phyloP scores from a whole-genome alignment of 2,888 invertebrate species.

The Cordilura impudica region DNA sequence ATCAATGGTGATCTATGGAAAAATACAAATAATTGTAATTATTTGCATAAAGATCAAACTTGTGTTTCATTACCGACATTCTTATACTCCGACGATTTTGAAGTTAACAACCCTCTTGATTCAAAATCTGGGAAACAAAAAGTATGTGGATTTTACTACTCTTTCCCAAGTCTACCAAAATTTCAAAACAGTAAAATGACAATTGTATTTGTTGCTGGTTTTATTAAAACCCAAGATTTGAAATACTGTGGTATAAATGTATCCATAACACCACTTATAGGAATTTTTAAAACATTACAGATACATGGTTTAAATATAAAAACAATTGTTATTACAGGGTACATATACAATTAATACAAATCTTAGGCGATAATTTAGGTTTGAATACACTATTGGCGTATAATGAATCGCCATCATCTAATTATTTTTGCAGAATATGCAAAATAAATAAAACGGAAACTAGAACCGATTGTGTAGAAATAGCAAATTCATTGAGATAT shows the following conservation, averaged over 20 bases:
- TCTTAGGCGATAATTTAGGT: too few species aligned
- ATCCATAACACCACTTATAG: constrained; percentile 1
- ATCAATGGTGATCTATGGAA: constrained; percentile 31
- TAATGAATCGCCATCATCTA: too few species aligned
- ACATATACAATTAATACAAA: constrained; percentile 28
- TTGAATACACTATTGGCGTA: too few species aligned
- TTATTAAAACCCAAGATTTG: constrained; percentile 16
- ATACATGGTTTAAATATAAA: constrained; percentile 19
- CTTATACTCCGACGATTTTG: neutral
- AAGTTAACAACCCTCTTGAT: constrained; percentile 15
- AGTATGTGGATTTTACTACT: constrained; percentile 24
- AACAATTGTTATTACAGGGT: constrained; percentile 12
- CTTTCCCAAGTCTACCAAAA: constrained; percentile 29
- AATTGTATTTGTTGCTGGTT: constrained; percentile 26
- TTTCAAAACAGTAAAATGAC: constrained; percentile 26
- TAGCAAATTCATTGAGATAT: too few species aligned
- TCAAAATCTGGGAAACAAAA: constrained; percentile 26
- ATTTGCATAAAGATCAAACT: constrained; percentile 13
- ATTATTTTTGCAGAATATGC: too few species aligned
- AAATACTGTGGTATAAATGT: constrained; percentile 10
- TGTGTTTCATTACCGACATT: constrained; percentile 16
- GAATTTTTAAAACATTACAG: constrained; percentile 15
- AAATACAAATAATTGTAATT: constrained; percentile 22
- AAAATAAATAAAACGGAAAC: too few species aligned
- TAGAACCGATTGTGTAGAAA: too few species aligned